These are phyloP conservation scores for Myanophis thanlyinensis DNA, from an alignment of 2,113 vertebrate genomes.

Conservation along the genomic window DNA sequence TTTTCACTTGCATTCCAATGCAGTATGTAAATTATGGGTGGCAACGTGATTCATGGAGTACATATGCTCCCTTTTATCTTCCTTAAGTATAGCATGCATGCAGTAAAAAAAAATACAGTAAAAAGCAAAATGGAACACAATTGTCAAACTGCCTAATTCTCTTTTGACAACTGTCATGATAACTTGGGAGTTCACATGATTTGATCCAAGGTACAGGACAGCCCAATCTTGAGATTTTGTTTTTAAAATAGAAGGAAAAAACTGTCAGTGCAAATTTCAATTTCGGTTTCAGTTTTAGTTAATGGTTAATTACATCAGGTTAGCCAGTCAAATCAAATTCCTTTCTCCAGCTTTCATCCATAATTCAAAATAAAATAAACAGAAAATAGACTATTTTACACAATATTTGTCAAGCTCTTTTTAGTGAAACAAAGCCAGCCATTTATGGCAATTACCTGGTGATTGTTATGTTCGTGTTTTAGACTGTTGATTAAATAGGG, in stretches of 20 bases:
- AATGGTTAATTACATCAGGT: neutral
- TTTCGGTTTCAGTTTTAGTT: neutral
- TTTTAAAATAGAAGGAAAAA: neutral
- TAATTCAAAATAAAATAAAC: neutral
- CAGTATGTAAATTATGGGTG: neutral
- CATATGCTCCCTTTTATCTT: neutral
- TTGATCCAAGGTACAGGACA: neutral
- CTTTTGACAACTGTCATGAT: neutral
- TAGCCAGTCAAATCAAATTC: neutral
- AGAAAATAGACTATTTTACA: neutral
- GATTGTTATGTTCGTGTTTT: neutral
- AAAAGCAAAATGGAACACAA: neutral
- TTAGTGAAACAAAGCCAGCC: neutral
- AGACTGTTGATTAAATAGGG: neutral
- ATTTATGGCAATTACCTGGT: neutral
- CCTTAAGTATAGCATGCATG: neutral
- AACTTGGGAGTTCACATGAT: neutral
- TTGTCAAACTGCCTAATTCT: neutral
- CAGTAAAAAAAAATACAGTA: neutral
- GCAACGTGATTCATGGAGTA: neutral
- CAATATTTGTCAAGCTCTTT: neutral
- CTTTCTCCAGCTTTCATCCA: neutral
- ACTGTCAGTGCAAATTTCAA: neutral
- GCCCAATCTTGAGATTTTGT: neutral
- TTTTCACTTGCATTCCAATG: neutral